Evolutionary conservation across 2,888 invertebrate species (phyloP), one percentile per base, ranked within the genome.

Genomic region (Ctenicera cuprea): DNA sequence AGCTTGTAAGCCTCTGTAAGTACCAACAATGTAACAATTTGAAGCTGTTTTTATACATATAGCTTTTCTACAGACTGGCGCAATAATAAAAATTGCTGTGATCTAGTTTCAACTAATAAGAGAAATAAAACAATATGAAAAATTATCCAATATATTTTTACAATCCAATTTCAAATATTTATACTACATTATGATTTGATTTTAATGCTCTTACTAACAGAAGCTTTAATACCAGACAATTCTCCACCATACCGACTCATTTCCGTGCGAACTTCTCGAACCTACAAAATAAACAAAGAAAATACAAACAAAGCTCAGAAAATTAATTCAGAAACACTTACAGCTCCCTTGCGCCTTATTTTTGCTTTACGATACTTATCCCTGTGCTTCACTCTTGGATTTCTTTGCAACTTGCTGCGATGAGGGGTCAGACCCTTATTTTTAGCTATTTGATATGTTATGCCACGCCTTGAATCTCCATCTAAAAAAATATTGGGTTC

Each of bases 301-400:
- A 9, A 38, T 33, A n/a, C 0, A n/a, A 57, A 5, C 1, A 8
- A n/a, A n/a, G n/a, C n/a, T 33, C 14, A 33, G 4, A 14, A 3
- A 33, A 33, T n/a, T 3, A 30, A 52, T 3, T 43, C n/a, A 11
- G 61, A 45, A 48, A 68, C 59, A 86, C 85, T 83, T 86, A 97
- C 94, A 83, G 97, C 97, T 83, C 98, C 98, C 89, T 95, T 97
- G 86, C 98, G 93, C 71, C 97, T 92, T 78, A 97, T 95, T 81
- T 95, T 91, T 0, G 98, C 98, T 87, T 97, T 97, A 75, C 94
- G 91, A 87, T 93, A 99, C 86, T 98, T 98, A 80, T 94, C 93
- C 81, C 95, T 93, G 86, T 98, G 95, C 86, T 97, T 98, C 4
- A 99, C 97, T 82, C 99, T 91, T 0, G 98, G 98, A 90, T 99